These are phyloP conservation scores for Atta cephalotes DNA, from an alignment of 1,140 invertebrate genomes.

Conservation along the genomic window DNA sequence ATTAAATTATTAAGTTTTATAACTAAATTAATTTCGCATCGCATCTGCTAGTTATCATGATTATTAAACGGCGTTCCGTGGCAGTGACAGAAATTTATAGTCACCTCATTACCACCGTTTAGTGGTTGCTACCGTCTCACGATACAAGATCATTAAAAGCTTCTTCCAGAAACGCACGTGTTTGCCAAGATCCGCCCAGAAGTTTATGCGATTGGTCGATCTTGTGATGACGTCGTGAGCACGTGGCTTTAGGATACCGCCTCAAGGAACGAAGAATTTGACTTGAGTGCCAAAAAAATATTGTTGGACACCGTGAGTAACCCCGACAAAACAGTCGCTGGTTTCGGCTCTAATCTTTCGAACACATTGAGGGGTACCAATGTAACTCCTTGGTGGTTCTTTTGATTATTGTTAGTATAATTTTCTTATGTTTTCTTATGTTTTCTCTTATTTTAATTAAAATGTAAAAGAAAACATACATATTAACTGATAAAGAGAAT, in stretches of 20 bases:
- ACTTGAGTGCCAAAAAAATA: constrained; percentile 78
- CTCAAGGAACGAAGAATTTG: constrained; percentile 76
- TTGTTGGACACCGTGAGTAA: constrained; percentile 71
- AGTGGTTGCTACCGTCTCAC: constrained; percentile 69
- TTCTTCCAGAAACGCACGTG: constrained; percentile 76
- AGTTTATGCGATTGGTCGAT: constrained; percentile 61
- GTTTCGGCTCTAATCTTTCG: constrained; percentile 71
- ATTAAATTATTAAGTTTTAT: constrained; percentile 34
- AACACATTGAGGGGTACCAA: constrained; percentile 64
- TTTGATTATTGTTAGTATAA: no score
- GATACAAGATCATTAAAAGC: constrained; percentile 81
- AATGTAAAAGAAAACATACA: not conserved
- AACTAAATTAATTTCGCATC: constrained; percentile 63
- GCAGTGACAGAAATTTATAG: constrained; percentile 78
- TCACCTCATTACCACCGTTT: constrained; percentile 81
- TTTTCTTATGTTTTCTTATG: not conserved
- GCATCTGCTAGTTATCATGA: constrained; percentile 49
- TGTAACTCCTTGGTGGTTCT: not conserved
- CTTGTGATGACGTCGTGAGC: constrained; percentile 74
- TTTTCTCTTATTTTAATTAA: constrained; percentile 4
- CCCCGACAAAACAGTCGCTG: constrained; percentile 71
- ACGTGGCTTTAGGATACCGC: constrained; percentile 78
- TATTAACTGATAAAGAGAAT: not conserved
- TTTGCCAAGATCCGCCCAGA: constrained; percentile 83
- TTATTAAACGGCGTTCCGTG: constrained; percentile 75